Evolutionary conservation across 2,797 vertebrate genomes (phyloP), one percentile per base, ranked within the genome.

Genomic region (Channallabes apus): DNA sequence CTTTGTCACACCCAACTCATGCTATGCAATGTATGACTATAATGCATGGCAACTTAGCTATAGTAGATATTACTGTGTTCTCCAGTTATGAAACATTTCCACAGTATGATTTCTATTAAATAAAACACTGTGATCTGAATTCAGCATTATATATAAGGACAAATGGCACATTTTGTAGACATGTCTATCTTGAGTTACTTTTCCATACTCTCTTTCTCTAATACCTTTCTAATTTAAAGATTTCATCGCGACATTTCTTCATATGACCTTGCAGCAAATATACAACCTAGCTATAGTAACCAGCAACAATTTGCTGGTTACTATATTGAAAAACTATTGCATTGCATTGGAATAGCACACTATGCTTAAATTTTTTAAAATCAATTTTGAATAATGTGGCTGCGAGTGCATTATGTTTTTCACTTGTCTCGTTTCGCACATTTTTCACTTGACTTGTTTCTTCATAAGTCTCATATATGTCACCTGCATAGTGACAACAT

Each of bases 1-100:
- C 81, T 88, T 88, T 87, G 85, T 88, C 86, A 82, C 85, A 86
- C 86, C 69, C 84, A 88, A 81, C 87, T 89, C 84, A 85, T 84
- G 71, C 86, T 84, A 83, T 84, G 84, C 84, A 82, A 84, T 84
- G 87, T 68, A 85, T 82, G 51, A 14, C 51, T 54, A 54, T 54
- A 54, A 54, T 54, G 51, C 12, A 54, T 54, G 12, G 51, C 86
- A 87, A 88, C 86, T 79, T 59, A 84, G 78, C 80, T 80, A 89
- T 77, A 84, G 84, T 80, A 51, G 58, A 80, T 88, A 73, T 88
- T 84, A 72, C 67, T 64, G 81, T 80, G 77, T 80, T 56, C 51
- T 65, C 9, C 51, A 20, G 67, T 76, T 62, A 35, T 7, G n/a
- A 27, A 79, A 61, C 35, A 54, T 85, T 59, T 69, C 11, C 75